A percentile compares a stretch with the other conserved stretches of the same genome.
These are phyloP conservation scores for Porites lutea DNA, from an alignment of 64 coral and sea anemone genomes.

Conservation along the genomic window DNA sequence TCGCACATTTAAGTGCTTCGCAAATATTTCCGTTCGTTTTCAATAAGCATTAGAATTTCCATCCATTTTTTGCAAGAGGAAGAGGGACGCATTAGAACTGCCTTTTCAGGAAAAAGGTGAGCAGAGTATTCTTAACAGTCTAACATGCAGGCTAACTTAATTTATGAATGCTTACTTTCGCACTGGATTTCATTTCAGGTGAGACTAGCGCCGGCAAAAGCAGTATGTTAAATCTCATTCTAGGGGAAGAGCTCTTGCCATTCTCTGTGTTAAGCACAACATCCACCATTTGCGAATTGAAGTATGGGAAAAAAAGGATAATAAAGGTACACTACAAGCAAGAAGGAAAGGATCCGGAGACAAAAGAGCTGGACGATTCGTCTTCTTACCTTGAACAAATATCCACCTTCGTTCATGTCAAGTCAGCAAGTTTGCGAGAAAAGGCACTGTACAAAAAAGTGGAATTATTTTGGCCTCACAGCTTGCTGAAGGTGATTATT, in stretches of 20 bases:
- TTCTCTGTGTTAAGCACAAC: constrained; percentile 35
- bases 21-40: no score
- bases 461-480: constrained; percentile 54
- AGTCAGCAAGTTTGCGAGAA: not conserved
- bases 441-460: constrained; percentile 28
- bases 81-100: no score
- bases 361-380: not conserved
- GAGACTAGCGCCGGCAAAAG: constrained; percentile 52
- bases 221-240: constrained; percentile 43
- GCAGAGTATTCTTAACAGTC: no score
- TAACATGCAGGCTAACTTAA: no score
- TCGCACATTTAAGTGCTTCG: no score
- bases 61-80: no score
- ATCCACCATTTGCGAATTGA: constrained; percentile 60
- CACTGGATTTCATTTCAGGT: not conserved
- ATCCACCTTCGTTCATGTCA: constrained; percentile 18
- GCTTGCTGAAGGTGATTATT: not conserved
- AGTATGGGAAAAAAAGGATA: not conserved
- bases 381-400: constrained; percentile 3
- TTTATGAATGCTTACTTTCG: not conserved
- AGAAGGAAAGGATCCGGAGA: not conserved
- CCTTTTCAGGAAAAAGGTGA: no score
- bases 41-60: no score
- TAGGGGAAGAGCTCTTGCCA: constrained; percentile 46
- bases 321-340: constrained; percentile 37